These are phyloP conservation scores for Zaprionus ornatus DNA, from an alignment of 1,140 invertebrate species.

Conservation along the genomic window DNA sequence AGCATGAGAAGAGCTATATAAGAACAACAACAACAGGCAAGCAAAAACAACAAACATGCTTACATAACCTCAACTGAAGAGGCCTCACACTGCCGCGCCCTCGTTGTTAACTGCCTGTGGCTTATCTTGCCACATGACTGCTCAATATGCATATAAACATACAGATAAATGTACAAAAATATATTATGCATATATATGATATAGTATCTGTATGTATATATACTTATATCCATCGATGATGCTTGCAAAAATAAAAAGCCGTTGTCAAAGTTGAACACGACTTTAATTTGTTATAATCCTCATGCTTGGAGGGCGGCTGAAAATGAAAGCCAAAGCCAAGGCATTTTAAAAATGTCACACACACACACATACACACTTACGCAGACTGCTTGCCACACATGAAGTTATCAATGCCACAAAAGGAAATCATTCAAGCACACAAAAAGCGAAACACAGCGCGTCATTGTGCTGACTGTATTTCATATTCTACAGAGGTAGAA, in stretches of 20 bases:
- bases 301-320: constrained; percentile 12
- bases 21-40: background rate
- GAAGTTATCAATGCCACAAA: constrained; percentile 73
- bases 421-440: constrained; percentile 71
- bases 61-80: constrained; percentile 34
- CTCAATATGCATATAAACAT: constrained; percentile 42
- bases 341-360: constrained; percentile 52
- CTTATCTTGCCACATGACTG: constrained; percentile 66
- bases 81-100: background rate
- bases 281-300: constrained; percentile 74
- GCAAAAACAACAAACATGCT: background rate
- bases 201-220: background rate
- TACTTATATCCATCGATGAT: constrained; percentile 4
- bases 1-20: background rate
- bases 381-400: constrained; percentile 13
- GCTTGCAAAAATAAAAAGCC: constrained; percentile 14
- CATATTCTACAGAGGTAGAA: constrained; percentile 25
- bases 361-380: constrained; percentile 18
- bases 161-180: background rate
- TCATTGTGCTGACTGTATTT: constrained; percentile 52
- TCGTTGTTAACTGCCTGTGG: constrained; percentile 17
- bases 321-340: constrained; percentile 41
- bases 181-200: background rate
- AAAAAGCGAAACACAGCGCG: constrained; percentile 57
- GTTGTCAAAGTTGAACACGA: constrained; percentile 56